Conservation (phyloP, 2,113 vertebrate genomes). For the Lucifuga dentata region DNA sequence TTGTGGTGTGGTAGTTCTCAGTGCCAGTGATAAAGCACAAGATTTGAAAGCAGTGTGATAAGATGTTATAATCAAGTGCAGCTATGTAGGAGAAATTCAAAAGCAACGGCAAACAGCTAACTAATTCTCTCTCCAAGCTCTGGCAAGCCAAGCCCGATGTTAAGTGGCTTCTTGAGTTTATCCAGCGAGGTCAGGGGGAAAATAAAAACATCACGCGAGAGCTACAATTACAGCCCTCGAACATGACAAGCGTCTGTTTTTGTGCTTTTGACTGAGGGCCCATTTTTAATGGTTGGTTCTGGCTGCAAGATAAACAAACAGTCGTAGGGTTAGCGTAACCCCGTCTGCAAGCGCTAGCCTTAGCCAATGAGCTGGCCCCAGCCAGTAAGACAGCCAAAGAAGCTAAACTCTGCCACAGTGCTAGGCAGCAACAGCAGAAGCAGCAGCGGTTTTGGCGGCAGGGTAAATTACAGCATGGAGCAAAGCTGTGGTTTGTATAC, state of each 20-base stretch:
- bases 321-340: conserved; percentile 76
- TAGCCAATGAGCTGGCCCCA: conserved; percentile 29
- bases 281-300: conserved; percentile 81
- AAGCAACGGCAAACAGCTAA: conserved; percentile 58
- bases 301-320: conserved; percentile 85
- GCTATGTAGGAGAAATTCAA: conserved; percentile 52
- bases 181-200: conserved; percentile 85
- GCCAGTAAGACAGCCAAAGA: conserved; percentile 55
- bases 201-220: conserved; percentile 85
- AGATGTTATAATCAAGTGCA: conserved; percentile 41
- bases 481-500: conserved; percentile 82
- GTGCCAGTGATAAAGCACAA: conserved; percentile 30
- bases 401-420: conserved; percentile 59
- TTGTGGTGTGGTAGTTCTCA: conserved; percentile 29
- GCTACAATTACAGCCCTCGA: conserved; percentile 84
- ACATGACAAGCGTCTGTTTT: conserved; percentile 86
- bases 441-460: conserved; percentile 83
- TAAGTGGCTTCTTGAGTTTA: conserved; percentile 87
- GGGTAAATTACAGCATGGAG: conserved; percentile 83
- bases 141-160: conserved; percentile 79
- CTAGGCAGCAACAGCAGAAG: conserved; percentile 73
- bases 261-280: conserved; percentile 79
- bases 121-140: conserved; percentile 73
- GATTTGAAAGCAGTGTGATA: conserved; percentile 34
- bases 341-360: conserved; percentile 59